Conservation (phyloP, 2,888 invertebrate species). For the Cenopis cana region DNA sequence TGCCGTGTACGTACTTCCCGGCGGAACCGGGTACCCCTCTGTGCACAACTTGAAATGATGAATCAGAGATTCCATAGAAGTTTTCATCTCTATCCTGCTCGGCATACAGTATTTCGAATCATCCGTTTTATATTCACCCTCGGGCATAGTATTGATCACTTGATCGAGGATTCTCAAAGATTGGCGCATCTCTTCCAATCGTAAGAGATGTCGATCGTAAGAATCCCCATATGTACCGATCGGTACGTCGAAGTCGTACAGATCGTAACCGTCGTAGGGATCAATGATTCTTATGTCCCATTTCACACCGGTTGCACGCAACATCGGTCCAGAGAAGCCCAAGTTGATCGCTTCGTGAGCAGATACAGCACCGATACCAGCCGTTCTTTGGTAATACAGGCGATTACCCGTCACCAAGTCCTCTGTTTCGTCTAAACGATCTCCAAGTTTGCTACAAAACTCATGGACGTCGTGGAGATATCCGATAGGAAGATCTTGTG, state of each 20-base stretch:
- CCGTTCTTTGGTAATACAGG: slow-evolving; percentile 86
- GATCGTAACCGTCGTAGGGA: slow-evolving; percentile 94
- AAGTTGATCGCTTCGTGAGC: slow-evolving; percentile 91
- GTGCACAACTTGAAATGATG: slow-evolving; percentile 95
- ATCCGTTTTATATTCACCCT: slow-evolving; percentile 91
- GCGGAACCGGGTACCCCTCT: slow-evolving; percentile 93
- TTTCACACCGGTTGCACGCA: slow-evolving; percentile 92
- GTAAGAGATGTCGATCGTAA: slow-evolving; percentile 91
- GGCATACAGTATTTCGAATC: slow-evolving; percentile 93
- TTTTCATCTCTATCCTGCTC: slow-evolving; percentile 92
- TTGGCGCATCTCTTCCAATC: slow-evolving; percentile 90
- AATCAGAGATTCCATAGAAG: slow-evolving; percentile 93
- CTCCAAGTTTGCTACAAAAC: slow-evolving; percentile 87
- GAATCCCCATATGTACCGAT: slow-evolving; percentile 93
- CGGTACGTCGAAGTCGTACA: slow-evolving; percentile 93
- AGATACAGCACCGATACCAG: slow-evolving; percentile 89
- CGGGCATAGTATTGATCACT: slow-evolving; percentile 93
- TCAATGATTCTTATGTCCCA: slow-evolving; percentile 94
- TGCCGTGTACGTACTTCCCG: slow-evolving; percentile 92
- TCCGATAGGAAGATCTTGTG: slow-evolving; percentile 85
- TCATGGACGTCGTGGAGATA: slow-evolving; percentile 92
- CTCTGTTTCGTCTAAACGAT: slow-evolving; percentile 93
- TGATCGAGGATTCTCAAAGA: slow-evolving; percentile 91
- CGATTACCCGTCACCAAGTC: slow-evolving; percentile 91
- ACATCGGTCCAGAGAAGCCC: slow-evolving; percentile 90